Percentiles rank a stretch among this genome's conserved stretches.
These are phyloP conservation scores for Poecilobothrus nobilitatus DNA, from an alignment of 2,888 invertebrate species.

Conservation along the genomic window DNA sequence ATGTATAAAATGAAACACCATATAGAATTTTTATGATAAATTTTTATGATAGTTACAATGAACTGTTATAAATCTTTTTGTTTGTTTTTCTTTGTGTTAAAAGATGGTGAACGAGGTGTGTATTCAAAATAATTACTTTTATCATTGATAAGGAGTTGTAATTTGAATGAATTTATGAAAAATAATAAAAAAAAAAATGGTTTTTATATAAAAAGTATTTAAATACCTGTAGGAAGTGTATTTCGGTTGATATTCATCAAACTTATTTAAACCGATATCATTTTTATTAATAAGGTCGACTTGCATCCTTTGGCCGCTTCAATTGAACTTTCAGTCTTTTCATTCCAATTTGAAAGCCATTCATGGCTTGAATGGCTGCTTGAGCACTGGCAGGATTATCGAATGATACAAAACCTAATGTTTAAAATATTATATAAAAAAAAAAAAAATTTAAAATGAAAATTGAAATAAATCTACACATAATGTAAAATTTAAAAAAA, in stretches of 20 bases:
- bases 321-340: constrained; percentile 99
- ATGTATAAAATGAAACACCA: too few species aligned
- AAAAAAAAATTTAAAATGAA: constrained; percentile 11
- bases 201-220: too few species aligned
- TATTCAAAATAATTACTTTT: too few species aligned
- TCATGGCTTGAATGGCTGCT: constrained; percentile 99
- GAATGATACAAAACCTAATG: constrained; percentile 95
- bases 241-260: neutral
- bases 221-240: neutral
- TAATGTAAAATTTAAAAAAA: constrained; percentile 2
- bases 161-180: too few species aligned
- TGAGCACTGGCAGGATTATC: constrained; percentile 98
- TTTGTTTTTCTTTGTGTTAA: too few species aligned
- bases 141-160: too few species aligned
- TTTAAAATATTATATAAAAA: constrained; percentile 12
- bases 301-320: constrained; percentile 97
- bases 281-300: constrained; percentile 88
- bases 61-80: too few species aligned
- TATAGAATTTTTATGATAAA: too few species aligned
- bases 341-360: constrained; percentile 99
- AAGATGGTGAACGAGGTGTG: too few species aligned
- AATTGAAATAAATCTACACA: constrained; percentile 11
- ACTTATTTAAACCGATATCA: neutral
- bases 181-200: too few species aligned
- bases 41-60: too few species aligned